Evolutionary conservation across 2,113 vertebrate species (phyloP).

Genomic region (Anas platyrhynchos): DNA sequence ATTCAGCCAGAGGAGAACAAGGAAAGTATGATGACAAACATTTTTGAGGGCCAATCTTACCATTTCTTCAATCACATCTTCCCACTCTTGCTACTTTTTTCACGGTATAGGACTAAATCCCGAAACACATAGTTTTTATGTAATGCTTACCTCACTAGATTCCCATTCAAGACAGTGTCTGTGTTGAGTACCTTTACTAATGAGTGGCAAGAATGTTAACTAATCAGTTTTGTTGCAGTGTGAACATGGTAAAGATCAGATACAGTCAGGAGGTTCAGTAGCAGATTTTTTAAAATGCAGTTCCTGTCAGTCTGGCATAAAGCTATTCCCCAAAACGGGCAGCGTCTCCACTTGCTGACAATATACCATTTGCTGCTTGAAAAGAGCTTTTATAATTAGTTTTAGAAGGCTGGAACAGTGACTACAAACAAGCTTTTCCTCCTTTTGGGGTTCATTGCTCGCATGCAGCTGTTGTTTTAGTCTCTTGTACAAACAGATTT

Average conservation of each 20-base stretch:
- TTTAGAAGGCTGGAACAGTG: neutral
- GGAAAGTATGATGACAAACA: neutral
- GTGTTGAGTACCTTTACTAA: neutral
- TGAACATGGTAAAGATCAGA: neutral
- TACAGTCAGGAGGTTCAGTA: neutral
- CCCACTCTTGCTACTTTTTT: neutral
- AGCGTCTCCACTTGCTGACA: neutral
- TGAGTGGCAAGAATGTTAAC: neutral
- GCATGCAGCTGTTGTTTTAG: slow-evolving; percentile 65
- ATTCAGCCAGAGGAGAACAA: neutral
- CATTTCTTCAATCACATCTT: neutral
- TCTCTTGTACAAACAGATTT: slow-evolving; percentile 52
- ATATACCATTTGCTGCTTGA: neutral
- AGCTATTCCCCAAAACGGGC: neutral
- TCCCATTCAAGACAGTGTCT: neutral
- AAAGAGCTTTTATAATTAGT: neutral
- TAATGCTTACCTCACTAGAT: neutral
- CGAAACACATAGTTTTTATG: neutral
- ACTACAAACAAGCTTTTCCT: neutral
- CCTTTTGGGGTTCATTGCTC: neutral
- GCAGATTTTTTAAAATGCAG: neutral
- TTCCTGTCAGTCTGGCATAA: neutral
- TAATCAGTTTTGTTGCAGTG: neutral
- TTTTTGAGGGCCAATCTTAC: neutral
- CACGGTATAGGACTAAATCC: neutral